Evolutionary conservation across 2,888 invertebrate genomes (phyloP), one percentile per base, ranked within the genome.

Genomic region (Cosmia pyralina): DNA sequence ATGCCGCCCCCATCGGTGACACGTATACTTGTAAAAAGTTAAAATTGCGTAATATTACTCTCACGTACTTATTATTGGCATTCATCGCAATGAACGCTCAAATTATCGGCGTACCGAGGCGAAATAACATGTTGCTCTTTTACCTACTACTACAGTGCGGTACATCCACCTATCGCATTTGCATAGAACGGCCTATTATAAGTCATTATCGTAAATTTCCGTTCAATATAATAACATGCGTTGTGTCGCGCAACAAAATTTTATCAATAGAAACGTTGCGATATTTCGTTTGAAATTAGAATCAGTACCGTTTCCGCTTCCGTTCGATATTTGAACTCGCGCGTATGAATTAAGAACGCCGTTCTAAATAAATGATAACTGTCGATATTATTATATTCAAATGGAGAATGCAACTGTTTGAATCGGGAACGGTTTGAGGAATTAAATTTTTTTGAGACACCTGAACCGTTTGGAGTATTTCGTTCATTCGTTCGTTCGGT

Each of bases 271-370:
- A 92, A 93, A 93, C 93, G 92, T 94, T 93, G 94, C 94, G 93
- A 94, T 95, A 94, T 94, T 94, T 93, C 92, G 93, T 95, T 94
- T 92, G 94, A 94, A 95, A 93, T 96, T 96, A 94, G 95, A 96
- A 96, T 96, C 96, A 94, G 94, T 94, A 94, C 94, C 90, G 95
- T 94, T 93, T 96, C 96, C 96, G 95, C 92, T 96, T 96, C 96
- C 96, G 96, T 95, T 95, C 95, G 94, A 96, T 95, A 96, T 94
- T 96, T 88, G 91, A 93, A 93, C 90, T 81, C 82, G 88, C 89
- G 90, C 85, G 90, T 90, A 91, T 88, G 92, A 95, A 96, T 96
- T 95, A 95, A 92, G 94, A 95, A 90, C 94, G 91, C 72, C 90
- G 92, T 85, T 93, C 92, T 88, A 91, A 92, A 93, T 92, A 88